phyloP scores from a whole-genome alignment of 2,797 vertebrate species.

The Echiichthys vipera region DNA sequence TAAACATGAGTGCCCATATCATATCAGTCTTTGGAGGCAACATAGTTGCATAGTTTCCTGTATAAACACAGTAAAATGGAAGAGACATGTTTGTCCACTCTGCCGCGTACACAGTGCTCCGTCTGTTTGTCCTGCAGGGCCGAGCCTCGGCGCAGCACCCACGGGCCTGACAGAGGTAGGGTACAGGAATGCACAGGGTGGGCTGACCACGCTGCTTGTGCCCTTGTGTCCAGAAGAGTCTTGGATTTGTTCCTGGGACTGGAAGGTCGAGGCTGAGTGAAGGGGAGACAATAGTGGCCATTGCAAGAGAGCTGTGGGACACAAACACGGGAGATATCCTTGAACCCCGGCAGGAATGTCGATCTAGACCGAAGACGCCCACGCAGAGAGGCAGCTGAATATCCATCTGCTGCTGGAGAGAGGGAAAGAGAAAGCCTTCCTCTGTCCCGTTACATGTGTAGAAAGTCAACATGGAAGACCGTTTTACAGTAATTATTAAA shows the following conservation, averaged over 20 bases:
- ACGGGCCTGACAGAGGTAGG: conserved; percentile 70
- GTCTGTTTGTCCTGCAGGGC: conserved; percentile 65
- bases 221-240: conserved; percentile 75
- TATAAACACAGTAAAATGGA: conserved; percentile 50
- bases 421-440: conserved; percentile 46
- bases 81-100: conserved; percentile 66
- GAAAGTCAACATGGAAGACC: neutral
- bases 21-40: conserved; percentile 14
- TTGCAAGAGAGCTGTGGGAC: conserved; percentile 81
- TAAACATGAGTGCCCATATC: conserved; percentile 19
- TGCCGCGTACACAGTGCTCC: conserved; percentile 62
- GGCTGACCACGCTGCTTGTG: conserved; percentile 69
- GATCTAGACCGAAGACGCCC: conserved; percentile 76
- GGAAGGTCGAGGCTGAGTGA: conserved; percentile 61
- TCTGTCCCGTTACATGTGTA: conserved; percentile 56
- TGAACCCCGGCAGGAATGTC: conserved; percentile 81
- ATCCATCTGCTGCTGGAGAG: conserved; percentile 46
- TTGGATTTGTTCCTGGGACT: conserved; percentile 75
- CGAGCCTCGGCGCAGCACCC: conserved; percentile 67
- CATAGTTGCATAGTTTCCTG: conserved; percentile 64
- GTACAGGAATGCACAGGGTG: conserved; percentile 79
- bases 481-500: conserved; percentile 8
- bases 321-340: conserved; percentile 82
- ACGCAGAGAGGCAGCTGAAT: conserved; percentile 70
- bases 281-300: conserved; percentile 79